These are phyloP conservation scores for Gymnoscelis rufifasciata DNA, from an alignment of 2,888 invertebrate species.

Conservation along the genomic window DNA sequence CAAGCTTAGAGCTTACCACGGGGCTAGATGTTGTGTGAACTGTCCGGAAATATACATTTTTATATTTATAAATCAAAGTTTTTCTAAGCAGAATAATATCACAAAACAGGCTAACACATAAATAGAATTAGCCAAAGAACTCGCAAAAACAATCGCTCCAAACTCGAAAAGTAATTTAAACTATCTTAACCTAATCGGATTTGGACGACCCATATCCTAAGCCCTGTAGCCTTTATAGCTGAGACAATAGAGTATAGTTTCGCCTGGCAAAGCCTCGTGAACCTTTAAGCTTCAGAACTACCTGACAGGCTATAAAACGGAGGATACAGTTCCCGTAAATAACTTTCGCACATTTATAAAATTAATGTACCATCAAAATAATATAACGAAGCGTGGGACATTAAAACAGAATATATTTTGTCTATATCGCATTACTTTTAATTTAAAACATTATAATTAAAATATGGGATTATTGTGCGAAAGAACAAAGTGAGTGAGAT, in stretches of 20 bases:
- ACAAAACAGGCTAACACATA: too few species aligned
- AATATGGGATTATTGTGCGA: too few species aligned
- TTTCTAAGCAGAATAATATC: too few species aligned
- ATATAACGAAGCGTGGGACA: neutral
- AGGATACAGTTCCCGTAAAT: slow-evolving; percentile 7
- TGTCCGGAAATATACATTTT: too few species aligned
- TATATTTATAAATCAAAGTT: too few species aligned
- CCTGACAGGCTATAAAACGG: slow-evolving; percentile 14
- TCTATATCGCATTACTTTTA: too few species aligned
- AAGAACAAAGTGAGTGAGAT: too few species aligned
- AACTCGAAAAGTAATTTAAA: slow-evolving; percentile 5
- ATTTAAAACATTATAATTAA: too few species aligned
- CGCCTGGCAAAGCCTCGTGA: slow-evolving; percentile 1
- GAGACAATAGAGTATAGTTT: neutral
- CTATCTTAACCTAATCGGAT: slow-evolving; percentile 4
- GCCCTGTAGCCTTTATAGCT: neutral
- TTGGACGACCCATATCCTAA: neutral
- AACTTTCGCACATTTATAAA: neutral
- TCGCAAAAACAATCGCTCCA: slow-evolving; percentile 1
- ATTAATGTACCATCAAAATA: neutral
- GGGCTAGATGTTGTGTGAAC: too few species aligned
- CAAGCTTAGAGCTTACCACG: too few species aligned
- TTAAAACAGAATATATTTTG: too few species aligned
- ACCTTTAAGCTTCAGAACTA: slow-evolving; percentile 12
- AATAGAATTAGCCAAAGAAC: neutral